Percentiles rank a stretch among this genome's conserved stretches.
Evolutionary conservation across 1,140 invertebrate genomes (phyloP).

Genomic region (Halictus rubicundus): DNA sequence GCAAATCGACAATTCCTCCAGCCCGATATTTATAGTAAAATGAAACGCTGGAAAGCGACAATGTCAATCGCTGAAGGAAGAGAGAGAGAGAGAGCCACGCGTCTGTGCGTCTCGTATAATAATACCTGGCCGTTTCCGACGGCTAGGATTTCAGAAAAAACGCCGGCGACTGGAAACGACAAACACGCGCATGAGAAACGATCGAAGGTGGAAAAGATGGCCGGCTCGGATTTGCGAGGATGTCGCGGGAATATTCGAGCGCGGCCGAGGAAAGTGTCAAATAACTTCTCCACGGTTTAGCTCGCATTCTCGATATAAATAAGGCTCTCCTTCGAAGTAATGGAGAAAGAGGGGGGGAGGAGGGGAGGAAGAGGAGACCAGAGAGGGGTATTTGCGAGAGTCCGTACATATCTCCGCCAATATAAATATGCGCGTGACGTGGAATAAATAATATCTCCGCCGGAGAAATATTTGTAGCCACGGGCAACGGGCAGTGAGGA

Average conservation of each 20-base stretch:
- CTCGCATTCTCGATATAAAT: conserved; percentile 35
- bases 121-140: background rate
- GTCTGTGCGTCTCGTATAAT: background rate
- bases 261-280: conserved; percentile 17
- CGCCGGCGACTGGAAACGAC: background rate
- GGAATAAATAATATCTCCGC: conserved; percentile 43
- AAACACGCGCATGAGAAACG: conserved; percentile 34
- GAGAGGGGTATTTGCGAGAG: background rate
- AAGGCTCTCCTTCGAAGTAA: background rate
- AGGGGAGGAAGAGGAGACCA: no score
- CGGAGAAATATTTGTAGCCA: conserved; percentile 27
- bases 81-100: background rate
- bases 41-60: background rate
- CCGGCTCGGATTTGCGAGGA: conserved; percentile 16
- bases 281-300: conserved; percentile 30
- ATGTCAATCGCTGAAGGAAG: background rate
- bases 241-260: conserved; percentile 16
- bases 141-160: conserved; percentile 29
- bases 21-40: background rate
- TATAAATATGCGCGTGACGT: conserved; percentile 18
- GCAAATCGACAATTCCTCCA: no score
- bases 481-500: conserved; percentile 12
- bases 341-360: background rate
- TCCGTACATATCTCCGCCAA: conserved; percentile 20
- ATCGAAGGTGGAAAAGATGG: background rate